phyloP scores from a whole-genome alignment of 2,113 vertebrate genomes.

The Hippocampus mohnikei region DNA sequence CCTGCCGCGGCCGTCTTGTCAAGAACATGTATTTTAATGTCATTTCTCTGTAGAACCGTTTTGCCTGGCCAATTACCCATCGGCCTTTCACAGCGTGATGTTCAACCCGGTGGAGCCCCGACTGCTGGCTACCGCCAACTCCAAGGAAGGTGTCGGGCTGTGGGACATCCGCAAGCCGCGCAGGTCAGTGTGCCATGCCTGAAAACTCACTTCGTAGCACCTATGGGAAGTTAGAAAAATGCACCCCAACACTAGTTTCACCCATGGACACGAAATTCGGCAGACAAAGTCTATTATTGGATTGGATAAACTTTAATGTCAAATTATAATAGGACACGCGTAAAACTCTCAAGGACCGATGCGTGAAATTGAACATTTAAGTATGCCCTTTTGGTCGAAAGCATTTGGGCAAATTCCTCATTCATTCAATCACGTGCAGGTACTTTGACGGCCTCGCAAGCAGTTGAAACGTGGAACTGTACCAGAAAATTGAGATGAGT shows the following conservation, averaged over 20 bases:
- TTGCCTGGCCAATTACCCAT: slow-evolving; percentile 96
- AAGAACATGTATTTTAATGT: background rate
- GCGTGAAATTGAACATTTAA: no score
- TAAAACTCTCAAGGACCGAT: background rate
- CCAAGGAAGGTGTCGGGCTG: slow-evolving; percentile 95
- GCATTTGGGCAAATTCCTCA: no score
- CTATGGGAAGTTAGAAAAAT: no score
- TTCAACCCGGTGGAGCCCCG: slow-evolving; percentile 97
- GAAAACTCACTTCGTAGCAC: background rate
- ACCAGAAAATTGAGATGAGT: background rate
- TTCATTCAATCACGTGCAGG: no score
- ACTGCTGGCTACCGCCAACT: slow-evolving; percentile 95
- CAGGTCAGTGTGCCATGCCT: slow-evolving; percentile 74
- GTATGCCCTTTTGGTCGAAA: no score
- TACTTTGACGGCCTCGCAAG: no score
- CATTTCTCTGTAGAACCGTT: slow-evolving; percentile 81
- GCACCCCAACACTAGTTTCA: no score
- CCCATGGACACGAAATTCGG: background rate
- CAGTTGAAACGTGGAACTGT: no score
- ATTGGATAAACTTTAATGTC: no score
- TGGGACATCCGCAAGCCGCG: slow-evolving; percentile 98
- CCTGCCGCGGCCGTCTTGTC: background rate
- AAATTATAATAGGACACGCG: background rate
- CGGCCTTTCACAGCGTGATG: slow-evolving; percentile 98
- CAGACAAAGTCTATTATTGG: background rate